Percentiles rank a stretch among this genome's conserved stretches.
Conservation (phyloP, 2,797 vertebrate genomes). For the Microchirus variegatus region DNA sequence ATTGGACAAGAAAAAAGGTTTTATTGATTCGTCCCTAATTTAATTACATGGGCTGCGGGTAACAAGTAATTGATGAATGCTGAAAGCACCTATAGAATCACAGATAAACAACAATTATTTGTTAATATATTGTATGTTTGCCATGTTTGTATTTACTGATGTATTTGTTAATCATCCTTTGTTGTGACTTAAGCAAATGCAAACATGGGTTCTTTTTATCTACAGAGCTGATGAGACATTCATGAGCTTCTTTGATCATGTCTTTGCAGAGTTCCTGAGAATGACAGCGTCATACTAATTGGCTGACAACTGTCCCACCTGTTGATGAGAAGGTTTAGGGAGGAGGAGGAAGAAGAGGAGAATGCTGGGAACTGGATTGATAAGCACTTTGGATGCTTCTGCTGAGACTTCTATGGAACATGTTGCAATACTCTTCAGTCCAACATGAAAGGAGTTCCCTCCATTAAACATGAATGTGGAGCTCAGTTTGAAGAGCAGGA, state of each 20-base stretch:
- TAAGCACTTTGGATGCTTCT: not conserved
- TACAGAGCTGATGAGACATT: not conserved
- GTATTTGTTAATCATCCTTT: not conserved
- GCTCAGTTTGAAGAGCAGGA: conserved; percentile 1
- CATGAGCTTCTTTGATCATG: conserved; percentile 3
- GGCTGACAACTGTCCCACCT: conserved; percentile 48
- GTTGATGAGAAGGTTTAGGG: conserved; percentile 13
- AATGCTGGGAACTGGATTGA: conserved; percentile 32
- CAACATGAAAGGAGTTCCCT: conserved; percentile 3
- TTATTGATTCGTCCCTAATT: not conserved
- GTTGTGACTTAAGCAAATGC: not conserved
- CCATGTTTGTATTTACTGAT: not conserved
- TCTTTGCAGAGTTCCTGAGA: conserved; percentile 64
- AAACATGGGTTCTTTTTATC: not conserved
- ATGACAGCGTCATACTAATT: conserved; percentile 66
- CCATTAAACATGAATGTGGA: too few relatives aligned
- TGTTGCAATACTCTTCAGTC: conserved; percentile 10
- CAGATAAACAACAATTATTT: not conserved
- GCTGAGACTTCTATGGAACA: not conserved
- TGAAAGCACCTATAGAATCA: not conserved
- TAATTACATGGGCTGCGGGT: not conserved
- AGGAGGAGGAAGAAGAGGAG: conserved; percentile 12
- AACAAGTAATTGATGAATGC: not conserved
- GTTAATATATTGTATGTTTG: too few relatives aligned
- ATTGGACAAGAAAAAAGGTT: too few relatives aligned